Conservation (phyloP, 2,113 vertebrate genomes). For the Semicossyphus pulcher region DNA sequence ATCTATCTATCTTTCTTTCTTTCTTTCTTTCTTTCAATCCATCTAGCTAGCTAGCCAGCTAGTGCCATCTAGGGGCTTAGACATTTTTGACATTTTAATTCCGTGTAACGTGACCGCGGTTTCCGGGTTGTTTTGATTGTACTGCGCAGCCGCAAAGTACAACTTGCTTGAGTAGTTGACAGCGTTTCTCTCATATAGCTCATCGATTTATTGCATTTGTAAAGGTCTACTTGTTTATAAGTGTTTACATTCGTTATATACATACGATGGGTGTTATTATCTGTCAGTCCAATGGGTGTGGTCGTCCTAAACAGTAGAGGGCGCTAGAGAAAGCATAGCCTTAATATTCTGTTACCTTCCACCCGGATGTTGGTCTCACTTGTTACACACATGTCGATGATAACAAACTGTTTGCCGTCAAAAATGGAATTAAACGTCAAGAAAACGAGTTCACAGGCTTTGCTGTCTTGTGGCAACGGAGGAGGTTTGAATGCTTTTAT, state of each 20-base stretch:
- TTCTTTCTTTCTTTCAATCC: too few relatives aligned
- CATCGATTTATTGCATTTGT: not conserved
- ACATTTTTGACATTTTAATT: too few relatives aligned
- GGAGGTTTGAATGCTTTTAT: slow-evolving; percentile 65
- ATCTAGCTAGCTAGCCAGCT: too few relatives aligned
- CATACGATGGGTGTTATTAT: rapidly evolving
- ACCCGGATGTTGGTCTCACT: slow-evolving; percentile 24
- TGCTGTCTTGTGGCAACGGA: slow-evolving; percentile 79
- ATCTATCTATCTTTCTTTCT: too few relatives aligned
- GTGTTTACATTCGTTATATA: not conserved
- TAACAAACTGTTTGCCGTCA: not conserved
- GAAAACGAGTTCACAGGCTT: slow-evolving; percentile 70
- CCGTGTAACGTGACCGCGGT: too few relatives aligned
- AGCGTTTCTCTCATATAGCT: too few relatives aligned
- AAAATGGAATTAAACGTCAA: slow-evolving; percentile 66
- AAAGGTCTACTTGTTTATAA: not conserved
- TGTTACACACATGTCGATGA: slow-evolving; percentile 36
- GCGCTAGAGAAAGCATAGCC: not conserved
- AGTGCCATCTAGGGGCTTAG: too few relatives aligned
- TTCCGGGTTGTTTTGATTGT: not conserved
- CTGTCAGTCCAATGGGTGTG: rapidly evolving
- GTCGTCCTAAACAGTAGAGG: slow-evolving; percentile 50
- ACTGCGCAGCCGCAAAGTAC: slow-evolving; percentile 4
- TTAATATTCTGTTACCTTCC: rapidly evolving
- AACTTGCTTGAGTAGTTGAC: too few relatives aligned